phyloP scores from a whole-genome alignment of 2,113 vertebrate species.

The Sisor rabdophorus region DNA sequence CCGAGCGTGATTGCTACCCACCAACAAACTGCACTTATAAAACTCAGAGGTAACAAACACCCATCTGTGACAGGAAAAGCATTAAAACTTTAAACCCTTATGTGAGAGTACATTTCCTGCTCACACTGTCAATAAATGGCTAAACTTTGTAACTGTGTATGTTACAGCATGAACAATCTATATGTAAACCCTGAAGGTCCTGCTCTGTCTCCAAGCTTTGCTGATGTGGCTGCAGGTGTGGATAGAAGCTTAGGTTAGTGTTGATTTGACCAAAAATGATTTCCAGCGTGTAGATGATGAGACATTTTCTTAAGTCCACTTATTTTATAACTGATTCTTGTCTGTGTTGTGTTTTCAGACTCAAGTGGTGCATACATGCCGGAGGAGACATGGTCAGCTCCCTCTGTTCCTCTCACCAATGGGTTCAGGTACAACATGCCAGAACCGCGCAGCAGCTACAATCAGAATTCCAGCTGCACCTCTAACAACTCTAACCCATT shows the following conservation, averaged over 20 bases:
- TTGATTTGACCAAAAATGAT: neutral
- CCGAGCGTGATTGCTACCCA: conserved; percentile 68
- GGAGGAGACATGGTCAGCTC: conserved; percentile 82
- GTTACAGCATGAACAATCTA: conserved; percentile 58
- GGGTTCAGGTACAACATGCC: conserved; percentile 82
- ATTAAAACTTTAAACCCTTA: no score
- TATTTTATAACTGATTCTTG: neutral
- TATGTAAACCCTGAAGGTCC: conserved; percentile 59
- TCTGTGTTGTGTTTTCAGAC: conserved; percentile 51
- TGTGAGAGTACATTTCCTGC: neutral
- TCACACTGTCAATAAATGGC: no score
- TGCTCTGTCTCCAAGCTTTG: conserved; percentile 66
- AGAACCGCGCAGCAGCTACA: conserved; percentile 71
- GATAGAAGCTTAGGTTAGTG: conserved; percentile 79
- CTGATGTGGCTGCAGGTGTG: conserved; percentile 72
- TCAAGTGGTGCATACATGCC: conserved; percentile 71
- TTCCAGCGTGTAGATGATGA: neutral
- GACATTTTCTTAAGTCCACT: neutral
- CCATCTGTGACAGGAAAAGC: no score
- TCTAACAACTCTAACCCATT: conserved; percentile 58
- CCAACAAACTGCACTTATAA: conserved; percentile 60
- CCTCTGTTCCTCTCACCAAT: conserved; percentile 80
- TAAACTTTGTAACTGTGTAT: neutral
- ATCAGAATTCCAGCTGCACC: conserved; percentile 65
- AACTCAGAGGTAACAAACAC: conserved; percentile 58